Base-by-base conservation (phyloP, 2,113 vertebrate genomes). In the Paedocypris sp. region DNA sequence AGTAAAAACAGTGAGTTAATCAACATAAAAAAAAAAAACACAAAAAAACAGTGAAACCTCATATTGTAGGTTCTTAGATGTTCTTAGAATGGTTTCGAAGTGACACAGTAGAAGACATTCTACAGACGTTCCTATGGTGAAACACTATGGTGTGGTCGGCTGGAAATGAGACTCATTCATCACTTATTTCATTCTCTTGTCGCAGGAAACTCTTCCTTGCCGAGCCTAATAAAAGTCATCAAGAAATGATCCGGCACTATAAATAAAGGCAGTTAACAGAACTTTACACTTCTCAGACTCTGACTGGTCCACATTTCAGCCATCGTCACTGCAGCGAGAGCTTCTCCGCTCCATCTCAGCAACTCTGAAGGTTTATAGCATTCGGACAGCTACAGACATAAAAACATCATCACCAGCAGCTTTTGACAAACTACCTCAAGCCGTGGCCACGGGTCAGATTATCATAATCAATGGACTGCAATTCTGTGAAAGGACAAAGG, bases 391-490 rank as follows among this genome's bases (percentile, higher is more conserved):
- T 20, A 13, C 67, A 3, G 51, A 66, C 10, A 53, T 65, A 41
- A 41, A 57, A 63, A 32, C 22, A 64, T 18, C 25, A 36, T 52
- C 35, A 20, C 50, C 35, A 57, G 19, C 35, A 60, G 23, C 23
- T 20, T 20, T 68, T 65, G 69, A 71, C 59, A 60, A 73, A 80
- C 76, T 15, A 64, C 70, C 39, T 53, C 33, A 57, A 42, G 69
- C 47, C 38, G 9, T 57, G 28, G 68, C 62, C 52, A 60, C 63
- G 3, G 2, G 64, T 29, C 73, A 57, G 31, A 74, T 83, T 77
- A 66, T 39, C 59, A 48, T 68, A 75, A 78, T 76, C 69, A 13
- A 71, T 72, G 38, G 53, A 31, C 26, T 32, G 59, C 42, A n/a
- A 29, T 35, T 45, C 20, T 6, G 35, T 42, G 8, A 23, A 35